Evolutionary conservation across 2,113 vertebrate genomes (phyloP).

Genomic region (Caloenas nicobarica): DNA sequence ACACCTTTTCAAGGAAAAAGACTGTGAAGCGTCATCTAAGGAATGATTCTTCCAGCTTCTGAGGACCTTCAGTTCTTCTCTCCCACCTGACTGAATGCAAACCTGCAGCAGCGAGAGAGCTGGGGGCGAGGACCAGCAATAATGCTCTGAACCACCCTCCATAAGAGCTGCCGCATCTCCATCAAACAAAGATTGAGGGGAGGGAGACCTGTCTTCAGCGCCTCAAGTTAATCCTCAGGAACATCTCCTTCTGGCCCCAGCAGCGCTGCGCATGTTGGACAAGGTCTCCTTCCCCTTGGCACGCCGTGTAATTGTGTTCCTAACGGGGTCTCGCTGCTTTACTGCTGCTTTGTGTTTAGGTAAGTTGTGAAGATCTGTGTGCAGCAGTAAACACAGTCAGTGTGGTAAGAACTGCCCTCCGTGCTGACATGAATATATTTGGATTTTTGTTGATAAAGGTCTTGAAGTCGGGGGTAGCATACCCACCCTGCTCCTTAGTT

Average conservation of each 20-base stretch:
- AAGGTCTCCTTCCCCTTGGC: background rate
- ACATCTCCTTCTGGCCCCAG: background rate
- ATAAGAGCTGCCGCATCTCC: background rate
- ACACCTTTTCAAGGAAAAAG: background rate
- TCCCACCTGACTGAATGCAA: background rate
- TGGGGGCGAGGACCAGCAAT: background rate
- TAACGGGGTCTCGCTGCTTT: fast-evolving
- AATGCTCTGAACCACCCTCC: fast-evolving
- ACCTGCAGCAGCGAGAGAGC: background rate
- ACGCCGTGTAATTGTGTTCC: background rate
- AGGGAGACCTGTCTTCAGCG: background rate
- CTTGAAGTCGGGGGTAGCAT: background rate
- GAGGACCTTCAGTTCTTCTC: background rate
- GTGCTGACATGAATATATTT: background rate
- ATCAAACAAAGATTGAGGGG: background rate
- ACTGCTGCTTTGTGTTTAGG: background rate
- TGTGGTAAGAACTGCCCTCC: background rate
- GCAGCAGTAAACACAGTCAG: background rate
- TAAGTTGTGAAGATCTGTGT: background rate
- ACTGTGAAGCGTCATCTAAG: background rate
- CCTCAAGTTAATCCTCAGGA: background rate
- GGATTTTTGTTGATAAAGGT: background rate
- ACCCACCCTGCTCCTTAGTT: background rate
- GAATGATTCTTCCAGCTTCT: background rate
- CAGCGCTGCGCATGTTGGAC: background rate